Evolutionary conservation across 2,113 vertebrate genomes (phyloP), one percentile per base, ranked within the genome.

Genomic region (Brevimyrus niger): DNA sequence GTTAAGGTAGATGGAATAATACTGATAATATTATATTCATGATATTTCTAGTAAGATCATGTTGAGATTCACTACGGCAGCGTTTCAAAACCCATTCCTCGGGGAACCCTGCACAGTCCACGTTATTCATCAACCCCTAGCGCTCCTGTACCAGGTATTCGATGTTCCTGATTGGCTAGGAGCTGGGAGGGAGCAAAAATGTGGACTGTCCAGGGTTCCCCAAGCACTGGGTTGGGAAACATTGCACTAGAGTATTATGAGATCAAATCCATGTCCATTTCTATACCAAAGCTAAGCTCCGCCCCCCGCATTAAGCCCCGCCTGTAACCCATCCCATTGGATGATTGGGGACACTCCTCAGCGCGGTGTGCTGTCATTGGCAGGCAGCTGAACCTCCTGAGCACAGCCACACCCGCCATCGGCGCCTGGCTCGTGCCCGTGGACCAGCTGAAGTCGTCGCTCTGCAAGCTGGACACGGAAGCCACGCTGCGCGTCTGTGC

Each of bases 371-470:
- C 65, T 47, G 13, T 83, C 92, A 87, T 90, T 88, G 42, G 76
- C 89, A 99, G 98, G 93, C 98, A 99, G 91, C 92, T 99, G 91
- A 99, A 99, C 92, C 97, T 99, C 89, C 93, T 99, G 90, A 99
- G 98, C 92, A 99, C 98, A 31, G 98, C 98, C 55, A 99, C 98
- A 0, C 98, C 98, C 55, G 98, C 98, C 1, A 97, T 99, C 31
- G 98, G 98, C 2, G 97, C 98, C 13, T 99, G 98, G 98, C 94
- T 99, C 73, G 97, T 99, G 92, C 98, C 98, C 48, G 95, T 99
- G 27, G 98, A 99, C 94, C 98, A 99, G 91, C 96, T 99, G 90
- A 99, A 99, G 89, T 99, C 98, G 0, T 98, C 98, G 0, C 94
- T 99, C 76, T 97, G 98, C 91, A 99, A 98, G 87, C 93, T 99